A percentile compares a stretch with the other conserved stretches of the same genome.
These are phyloP conservation scores for Potorous gilbertii DNA, from an alignment of 2,797 vertebrate species.

Conservation along the genomic window DNA sequence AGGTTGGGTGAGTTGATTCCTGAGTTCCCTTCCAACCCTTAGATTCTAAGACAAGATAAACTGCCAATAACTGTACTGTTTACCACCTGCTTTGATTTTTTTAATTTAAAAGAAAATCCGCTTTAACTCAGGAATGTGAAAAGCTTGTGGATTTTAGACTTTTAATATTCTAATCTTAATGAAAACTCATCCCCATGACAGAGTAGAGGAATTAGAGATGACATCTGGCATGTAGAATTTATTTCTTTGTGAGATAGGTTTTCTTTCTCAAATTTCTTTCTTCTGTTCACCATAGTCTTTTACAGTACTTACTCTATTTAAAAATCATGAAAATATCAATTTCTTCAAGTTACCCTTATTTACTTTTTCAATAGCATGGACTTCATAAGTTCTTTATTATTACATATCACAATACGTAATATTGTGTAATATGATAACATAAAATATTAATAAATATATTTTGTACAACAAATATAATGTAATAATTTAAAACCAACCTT, in stretches of 20 bases:
- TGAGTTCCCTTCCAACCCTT: background rate
- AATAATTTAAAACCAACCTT: conserved; percentile 1
- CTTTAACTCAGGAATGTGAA: conserved; percentile 47
- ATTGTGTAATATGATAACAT: no score
- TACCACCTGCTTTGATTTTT: conserved; percentile 58
- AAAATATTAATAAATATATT: no score
- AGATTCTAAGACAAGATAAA: conserved; percentile 18
- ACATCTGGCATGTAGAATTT: conserved; percentile 10
- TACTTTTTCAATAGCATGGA: background rate
- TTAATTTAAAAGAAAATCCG: conserved; percentile 56
- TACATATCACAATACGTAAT: background rate
- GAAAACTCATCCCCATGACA: background rate
- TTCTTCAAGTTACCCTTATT: background rate
- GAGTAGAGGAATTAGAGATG: background rate
- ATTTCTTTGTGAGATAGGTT: background rate
- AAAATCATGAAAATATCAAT: conserved; percentile 4
- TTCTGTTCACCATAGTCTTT: background rate
- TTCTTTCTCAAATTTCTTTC: conserved; percentile 21
- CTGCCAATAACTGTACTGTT: conserved; percentile 16
- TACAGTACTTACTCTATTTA: background rate
- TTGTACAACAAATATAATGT: no score
- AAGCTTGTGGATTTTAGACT: conserved; percentile 42
- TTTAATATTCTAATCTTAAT: conserved; percentile 12
- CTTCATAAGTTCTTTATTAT: conserved; percentile 5
- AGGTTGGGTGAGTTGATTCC: background rate